These are phyloP conservation scores for Lichenostomus cassidix DNA, from an alignment of 2,113 vertebrate genomes.

Conservation along the genomic window DNA sequence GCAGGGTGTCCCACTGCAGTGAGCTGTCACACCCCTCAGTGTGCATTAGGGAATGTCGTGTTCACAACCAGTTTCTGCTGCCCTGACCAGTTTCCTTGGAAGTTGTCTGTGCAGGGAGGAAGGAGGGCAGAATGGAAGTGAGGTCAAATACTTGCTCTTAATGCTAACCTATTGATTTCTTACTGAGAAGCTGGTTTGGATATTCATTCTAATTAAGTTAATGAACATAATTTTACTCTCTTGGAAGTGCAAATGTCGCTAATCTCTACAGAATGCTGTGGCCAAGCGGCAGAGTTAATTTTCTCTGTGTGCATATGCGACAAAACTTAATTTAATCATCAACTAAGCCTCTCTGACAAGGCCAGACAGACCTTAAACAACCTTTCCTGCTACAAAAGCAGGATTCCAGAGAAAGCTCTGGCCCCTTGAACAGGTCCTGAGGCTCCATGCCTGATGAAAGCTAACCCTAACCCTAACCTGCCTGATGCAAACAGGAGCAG, in stretches of 20 bases:
- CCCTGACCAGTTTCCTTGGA: not conserved
- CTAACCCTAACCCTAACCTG: too few relatives aligned
- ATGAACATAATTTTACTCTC: not conserved
- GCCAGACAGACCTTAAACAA: not conserved
- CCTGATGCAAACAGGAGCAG: not conserved
- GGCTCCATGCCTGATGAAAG: not conserved
- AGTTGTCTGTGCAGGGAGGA: not conserved
- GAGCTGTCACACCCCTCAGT: not conserved
- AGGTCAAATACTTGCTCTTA: not conserved
- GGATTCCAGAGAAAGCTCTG: not conserved
- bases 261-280: not conserved
- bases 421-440: accelerated
- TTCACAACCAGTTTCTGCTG: not conserved
- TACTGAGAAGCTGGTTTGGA: not conserved
- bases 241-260: not conserved
- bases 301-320: not conserved
- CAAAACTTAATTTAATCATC: not conserved
- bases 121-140: not conserved
- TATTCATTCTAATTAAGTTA: not conserved
- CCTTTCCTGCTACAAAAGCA: not conserved
- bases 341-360: not conserved
- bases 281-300: not conserved
- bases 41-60: accelerated
- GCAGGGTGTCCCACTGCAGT: not conserved
- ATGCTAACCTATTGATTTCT: not conserved